Conservation (phyloP, 2,888 invertebrate species). For the Cantharis flavilabris region DNA sequence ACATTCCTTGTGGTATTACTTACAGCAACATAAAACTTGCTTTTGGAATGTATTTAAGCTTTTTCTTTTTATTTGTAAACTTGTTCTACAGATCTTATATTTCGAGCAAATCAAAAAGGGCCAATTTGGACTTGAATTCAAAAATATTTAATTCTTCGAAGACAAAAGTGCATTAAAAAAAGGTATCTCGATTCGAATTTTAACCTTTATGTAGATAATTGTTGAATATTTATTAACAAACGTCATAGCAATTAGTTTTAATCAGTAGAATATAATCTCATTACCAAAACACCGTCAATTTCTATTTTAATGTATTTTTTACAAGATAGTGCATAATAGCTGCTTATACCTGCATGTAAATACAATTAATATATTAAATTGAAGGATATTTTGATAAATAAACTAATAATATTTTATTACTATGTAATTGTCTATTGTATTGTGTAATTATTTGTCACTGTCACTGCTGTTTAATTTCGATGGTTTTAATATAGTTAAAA, state of each 20-base stretch:
- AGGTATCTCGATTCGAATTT: background rate
- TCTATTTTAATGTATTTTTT: too few relatives aligned
- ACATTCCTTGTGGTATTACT: conserved; percentile 81
- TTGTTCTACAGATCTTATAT: conserved; percentile 94
- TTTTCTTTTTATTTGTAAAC: conserved; percentile 88
- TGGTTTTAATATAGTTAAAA: too few relatives aligned
- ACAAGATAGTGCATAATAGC: too few relatives aligned
- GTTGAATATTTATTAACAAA: too few relatives aligned
- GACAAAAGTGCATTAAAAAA: conserved; percentile 52
- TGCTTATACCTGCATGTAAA: too few relatives aligned
- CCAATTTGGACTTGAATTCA: conserved; percentile 5
- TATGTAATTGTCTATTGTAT: conserved; percentile 13
- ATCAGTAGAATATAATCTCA: too few relatives aligned
- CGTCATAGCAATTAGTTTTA: too few relatives aligned
- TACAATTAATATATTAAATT: too few relatives aligned
- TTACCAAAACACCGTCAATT: too few relatives aligned
- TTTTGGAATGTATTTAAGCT: conserved; percentile 93
- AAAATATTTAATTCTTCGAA: conserved; percentile 52
- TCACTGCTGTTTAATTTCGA: too few relatives aligned
- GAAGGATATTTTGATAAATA: conserved; percentile 23
- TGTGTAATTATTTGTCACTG: too few relatives aligned
- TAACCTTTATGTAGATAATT: too few relatives aligned
- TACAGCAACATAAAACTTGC: conserved; percentile 84
- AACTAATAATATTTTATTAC: conserved; percentile 11
- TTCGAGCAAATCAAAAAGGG: conserved; percentile 53